Conservation (phyloP, 1,140 invertebrate species). For the Tetramorium parvispinum region DNA sequence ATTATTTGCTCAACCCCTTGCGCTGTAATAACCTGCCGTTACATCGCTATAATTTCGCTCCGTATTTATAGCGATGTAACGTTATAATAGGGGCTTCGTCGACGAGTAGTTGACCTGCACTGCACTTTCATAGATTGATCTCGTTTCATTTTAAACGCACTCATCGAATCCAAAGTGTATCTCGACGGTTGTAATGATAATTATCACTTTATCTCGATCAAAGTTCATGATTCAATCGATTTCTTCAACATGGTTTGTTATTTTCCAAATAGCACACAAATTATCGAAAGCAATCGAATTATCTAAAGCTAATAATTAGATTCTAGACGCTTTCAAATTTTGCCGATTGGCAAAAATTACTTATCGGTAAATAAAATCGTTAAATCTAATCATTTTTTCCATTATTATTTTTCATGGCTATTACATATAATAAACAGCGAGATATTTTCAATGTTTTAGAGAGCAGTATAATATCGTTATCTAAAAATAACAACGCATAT, state of each 20-base stretch:
- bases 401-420: neutral
- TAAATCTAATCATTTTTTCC: neutral
- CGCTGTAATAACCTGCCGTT: slow-evolving; percentile 27
- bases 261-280: neutral
- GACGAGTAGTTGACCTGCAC: slow-evolving; percentile 15
- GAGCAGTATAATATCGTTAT: neutral
- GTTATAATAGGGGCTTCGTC: slow-evolving; percentile 55
- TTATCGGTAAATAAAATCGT: slow-evolving; percentile 12
- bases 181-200: slow-evolving; percentile 13
- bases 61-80: slow-evolving; percentile 56
- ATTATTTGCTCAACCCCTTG: slow-evolving; percentile 44
- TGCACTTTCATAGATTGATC: slow-evolving; percentile 52
- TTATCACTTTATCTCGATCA: slow-evolving; percentile 48
- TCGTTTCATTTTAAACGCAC: slow-evolving; percentile 31
- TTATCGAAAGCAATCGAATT: neutral
- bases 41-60: slow-evolving; percentile 39
- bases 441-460: neutral
- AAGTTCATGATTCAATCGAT: neutral
- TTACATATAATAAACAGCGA: neutral
- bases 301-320: slow-evolving; percentile 5
- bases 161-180: slow-evolving; percentile 31
- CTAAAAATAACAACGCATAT: neutral
- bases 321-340: neutral
- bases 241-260: neutral
- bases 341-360: slow-evolving; percentile 10